Evolutionary conservation across 1,140 invertebrate species (phyloP).

Genomic region (Drosophila lini): DNA sequence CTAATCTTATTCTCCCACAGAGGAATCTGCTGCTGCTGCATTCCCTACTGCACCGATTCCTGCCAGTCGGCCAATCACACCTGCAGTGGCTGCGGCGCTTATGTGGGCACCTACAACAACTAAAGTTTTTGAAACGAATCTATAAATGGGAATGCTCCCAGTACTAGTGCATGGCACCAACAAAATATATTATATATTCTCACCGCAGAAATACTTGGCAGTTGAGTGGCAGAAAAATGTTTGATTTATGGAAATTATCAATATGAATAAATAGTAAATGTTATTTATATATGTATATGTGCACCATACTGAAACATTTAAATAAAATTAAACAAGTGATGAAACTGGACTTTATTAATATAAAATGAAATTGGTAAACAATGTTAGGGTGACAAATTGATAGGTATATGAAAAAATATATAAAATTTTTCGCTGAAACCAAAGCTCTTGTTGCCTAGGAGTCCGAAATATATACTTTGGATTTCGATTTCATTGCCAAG

Average conservation of each 20-base stretch:
- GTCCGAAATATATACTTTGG: background rate
- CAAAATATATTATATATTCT: conserved; percentile 6
- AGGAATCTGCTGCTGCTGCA: conserved; percentile 85
- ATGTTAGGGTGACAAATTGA: too few species aligned
- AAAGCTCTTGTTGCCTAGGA: background rate
- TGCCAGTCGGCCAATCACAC: conserved; percentile 87
- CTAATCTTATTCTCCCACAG: conserved; percentile 5
- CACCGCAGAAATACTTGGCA: background rate
- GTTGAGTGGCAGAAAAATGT: background rate
- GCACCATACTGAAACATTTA: background rate
- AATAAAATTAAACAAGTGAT: background rate
- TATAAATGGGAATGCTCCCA: background rate
- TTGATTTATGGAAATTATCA: background rate
- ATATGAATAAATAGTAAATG: background rate
- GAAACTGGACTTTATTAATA: too few species aligned
- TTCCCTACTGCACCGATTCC: conserved; percentile 88
- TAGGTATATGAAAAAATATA: too few species aligned
- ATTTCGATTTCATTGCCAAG: background rate
- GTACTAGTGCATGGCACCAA: background rate
- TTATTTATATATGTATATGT: background rate
- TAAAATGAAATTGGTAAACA: too few species aligned
- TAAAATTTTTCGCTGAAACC: too few species aligned
- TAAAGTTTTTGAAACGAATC: conserved; percentile 2
- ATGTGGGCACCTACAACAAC: conserved; percentile 86
- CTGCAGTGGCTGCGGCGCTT: conserved; percentile 87